phyloP scores from a whole-genome alignment of 1,140 invertebrate genomes.

The Wasmannia auropunctata region DNA sequence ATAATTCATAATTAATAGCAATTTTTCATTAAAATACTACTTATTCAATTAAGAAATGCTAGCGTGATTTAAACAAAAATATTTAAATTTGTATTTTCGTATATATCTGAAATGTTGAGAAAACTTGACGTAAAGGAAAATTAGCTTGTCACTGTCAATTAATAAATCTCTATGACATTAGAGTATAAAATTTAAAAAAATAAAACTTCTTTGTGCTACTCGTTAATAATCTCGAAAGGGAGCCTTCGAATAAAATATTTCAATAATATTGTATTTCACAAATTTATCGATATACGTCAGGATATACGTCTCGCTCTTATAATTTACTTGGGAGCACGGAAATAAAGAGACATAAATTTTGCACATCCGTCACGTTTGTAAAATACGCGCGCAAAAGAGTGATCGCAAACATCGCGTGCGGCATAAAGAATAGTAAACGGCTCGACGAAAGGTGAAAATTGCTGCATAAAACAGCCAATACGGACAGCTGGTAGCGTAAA shows the following conservation, averaged over 20 bases:
- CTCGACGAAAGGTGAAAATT: constrained; percentile 20
- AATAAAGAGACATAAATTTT: neutral
- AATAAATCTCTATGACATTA: neutral
- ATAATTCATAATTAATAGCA: neutral
- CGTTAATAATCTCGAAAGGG: neutral
- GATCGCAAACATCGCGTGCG: constrained; percentile 29
- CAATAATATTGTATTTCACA: neutral
- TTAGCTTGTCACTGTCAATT: neutral
- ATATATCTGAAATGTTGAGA: neutral
- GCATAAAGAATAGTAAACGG: constrained; percentile 4
- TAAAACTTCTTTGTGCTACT: neutral
- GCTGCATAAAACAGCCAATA: neutral
- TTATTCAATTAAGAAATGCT: neutral
- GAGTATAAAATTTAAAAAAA: neutral
- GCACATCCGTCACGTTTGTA: neutral
- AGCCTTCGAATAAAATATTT: neutral
- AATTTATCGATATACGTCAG: constrained; percentile 16
- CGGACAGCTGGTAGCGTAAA: neutral
- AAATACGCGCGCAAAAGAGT: neutral
- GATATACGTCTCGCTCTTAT: neutral
- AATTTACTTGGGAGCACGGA: neutral
- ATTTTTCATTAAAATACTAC: neutral
- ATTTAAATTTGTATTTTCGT: neutral
- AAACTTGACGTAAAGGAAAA: neutral
- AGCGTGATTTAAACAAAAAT: neutral